phyloP scores from a whole-genome alignment of 2,797 vertebrate species.

The Trachurus trachurus region DNA sequence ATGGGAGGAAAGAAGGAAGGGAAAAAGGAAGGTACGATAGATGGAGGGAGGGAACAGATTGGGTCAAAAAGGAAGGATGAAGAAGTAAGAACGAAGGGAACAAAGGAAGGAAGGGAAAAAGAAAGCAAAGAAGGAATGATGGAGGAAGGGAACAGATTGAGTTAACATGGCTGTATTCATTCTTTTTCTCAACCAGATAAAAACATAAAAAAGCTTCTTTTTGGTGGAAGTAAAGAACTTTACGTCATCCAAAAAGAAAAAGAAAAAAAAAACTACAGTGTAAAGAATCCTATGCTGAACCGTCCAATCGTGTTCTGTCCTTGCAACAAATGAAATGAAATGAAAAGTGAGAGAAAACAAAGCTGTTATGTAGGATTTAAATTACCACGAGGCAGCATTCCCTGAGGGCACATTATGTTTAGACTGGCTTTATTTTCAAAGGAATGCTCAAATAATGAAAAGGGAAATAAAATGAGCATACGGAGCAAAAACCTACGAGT shows the following conservation, averaged over 20 bases:
- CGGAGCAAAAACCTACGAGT: not conserved
- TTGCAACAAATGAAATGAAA: not conserved
- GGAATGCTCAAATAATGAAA: not conserved
- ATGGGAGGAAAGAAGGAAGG: too few species aligned
- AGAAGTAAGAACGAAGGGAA: too few species aligned
- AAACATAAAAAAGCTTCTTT: slow-evolving; percentile 6
- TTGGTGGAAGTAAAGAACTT: not conserved
- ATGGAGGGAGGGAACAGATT: too few species aligned
- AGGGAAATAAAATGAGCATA: not conserved
- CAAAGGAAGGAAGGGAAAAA: not conserved
- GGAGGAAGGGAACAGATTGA: too few species aligned
- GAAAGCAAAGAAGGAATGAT: not conserved
- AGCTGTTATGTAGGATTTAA: not conserved
- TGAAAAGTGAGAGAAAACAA: not conserved
- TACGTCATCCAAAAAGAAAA: too few species aligned
- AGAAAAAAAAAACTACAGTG: too few species aligned
- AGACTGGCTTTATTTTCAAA: not conserved
- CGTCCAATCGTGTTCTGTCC: slow-evolving; percentile 25
- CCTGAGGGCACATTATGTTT: slow-evolving; percentile 13
- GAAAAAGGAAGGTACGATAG: too few species aligned
- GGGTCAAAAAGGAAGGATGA: too few species aligned
- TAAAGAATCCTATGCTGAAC: not conserved
- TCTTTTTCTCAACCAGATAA: slow-evolving; percentile 15
- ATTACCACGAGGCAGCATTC: slow-evolving; percentile 1
- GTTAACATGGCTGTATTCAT: not conserved